Base-by-base conservation (phyloP, 2,797 vertebrate genomes). In the Paramormyrops hopkinsi region DNA sequence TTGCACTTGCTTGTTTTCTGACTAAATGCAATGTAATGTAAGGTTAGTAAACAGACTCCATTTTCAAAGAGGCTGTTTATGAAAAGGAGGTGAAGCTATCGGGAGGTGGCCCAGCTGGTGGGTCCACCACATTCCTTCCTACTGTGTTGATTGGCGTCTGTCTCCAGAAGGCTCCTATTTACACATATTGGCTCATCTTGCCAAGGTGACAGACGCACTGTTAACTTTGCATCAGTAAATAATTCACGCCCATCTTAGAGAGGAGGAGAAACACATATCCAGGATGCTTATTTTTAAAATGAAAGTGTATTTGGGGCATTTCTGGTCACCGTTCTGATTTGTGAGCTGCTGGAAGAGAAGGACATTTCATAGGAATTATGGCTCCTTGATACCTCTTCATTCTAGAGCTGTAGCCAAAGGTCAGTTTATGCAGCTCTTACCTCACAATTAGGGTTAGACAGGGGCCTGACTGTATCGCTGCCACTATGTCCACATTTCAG, bases 141-240 rank as follows among this genome's bases (percentile, higher is more conserved):
- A 62, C 56, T 22, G n/a, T 62, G 56, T 59, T n/a, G 5, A n/a
- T 22, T 8, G 56, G n/a, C 12, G 3, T 73, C 65, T 11, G 69
- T 17, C 69, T 76, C 69, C 37, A 33, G 37, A 33, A 17, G 12
- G 11, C 12, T 76, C 69, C 11, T 76, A 59, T 62, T 9, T 79
- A 29, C 17, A 54, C n/a, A 62, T 29, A 19, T 19, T 53, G 2
- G 9, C 46, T 25, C 59, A 7, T 86, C 22, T 73, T 87, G 73
- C 14, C 51, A 85, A 84, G 89, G 69, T 88, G 89, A 86, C 90
- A 91, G 90, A 90, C 91, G 91, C 14, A 46, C 90, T 90, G 89
- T 93, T 94, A 93, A 93, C 94, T 93, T 92, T 90, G 90, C 84
- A 82, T 88, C 22, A 3, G 92, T 94, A 89, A 92, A 95, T 94